Conservation (phyloP, 1,140 invertebrate genomes). For the Lethocerus indicus region DNA sequence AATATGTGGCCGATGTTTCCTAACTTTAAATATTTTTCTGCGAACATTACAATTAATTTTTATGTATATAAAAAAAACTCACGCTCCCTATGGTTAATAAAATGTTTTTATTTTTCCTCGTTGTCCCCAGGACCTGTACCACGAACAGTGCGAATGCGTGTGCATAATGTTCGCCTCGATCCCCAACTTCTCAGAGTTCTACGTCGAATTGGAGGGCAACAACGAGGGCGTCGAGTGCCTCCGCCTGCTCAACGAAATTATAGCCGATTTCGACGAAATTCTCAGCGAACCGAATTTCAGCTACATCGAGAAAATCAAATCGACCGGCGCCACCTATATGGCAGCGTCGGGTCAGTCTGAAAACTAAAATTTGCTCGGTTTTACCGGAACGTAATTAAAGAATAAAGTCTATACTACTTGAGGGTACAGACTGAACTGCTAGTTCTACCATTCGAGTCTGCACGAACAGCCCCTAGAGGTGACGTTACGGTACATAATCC, state of each 20-base stretch:
- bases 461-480: too few species aligned
- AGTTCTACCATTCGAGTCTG: too few species aligned
- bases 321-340: slow-evolving; percentile 92
- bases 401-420: too few species aligned
- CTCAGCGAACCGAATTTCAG: slow-evolving; percentile 70
- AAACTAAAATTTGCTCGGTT: too few species aligned
- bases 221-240: slow-evolving; percentile 92
- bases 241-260: slow-evolving; percentile 88
- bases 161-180: slow-evolving; percentile 93
- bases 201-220: slow-evolving; percentile 85
- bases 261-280: slow-evolving; percentile 89
- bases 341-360: slow-evolving; percentile 73
- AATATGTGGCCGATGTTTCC: too few species aligned
- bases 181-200: slow-evolving; percentile 94
- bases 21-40: too few species aligned
- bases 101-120: not conserved
- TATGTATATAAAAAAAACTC: not conserved
- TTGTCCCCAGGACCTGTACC: slow-evolving; percentile 67
- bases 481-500: too few species aligned
- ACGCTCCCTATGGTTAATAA: not conserved
- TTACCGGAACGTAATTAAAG: too few species aligned
- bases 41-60: too few species aligned
- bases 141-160: slow-evolving; percentile 86
- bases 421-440: too few species aligned
- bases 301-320: slow-evolving; percentile 95